These are phyloP conservation scores for Temnothorax longispinosus DNA, from an alignment of 1,140 invertebrate species.

Conservation along the genomic window DNA sequence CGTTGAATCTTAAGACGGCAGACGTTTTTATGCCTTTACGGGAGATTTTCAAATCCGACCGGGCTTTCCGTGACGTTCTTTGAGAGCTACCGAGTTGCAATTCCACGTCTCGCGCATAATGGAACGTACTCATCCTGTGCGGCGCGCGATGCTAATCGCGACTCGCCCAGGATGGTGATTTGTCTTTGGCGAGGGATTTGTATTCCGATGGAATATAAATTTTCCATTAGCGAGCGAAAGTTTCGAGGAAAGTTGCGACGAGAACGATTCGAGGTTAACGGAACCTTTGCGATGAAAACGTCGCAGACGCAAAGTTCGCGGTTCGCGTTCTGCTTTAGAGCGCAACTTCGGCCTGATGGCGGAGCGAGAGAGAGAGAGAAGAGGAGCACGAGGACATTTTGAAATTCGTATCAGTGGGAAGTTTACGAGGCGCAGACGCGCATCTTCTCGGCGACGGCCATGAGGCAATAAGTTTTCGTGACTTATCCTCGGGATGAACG, in stretches of 20 bases:
- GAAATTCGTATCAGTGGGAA: constrained; percentile 60
- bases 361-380: background rate
- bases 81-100: background rate
- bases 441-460: constrained; percentile 1
- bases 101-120: constrained; percentile 28
- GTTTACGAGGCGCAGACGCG: constrained; percentile 50
- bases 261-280: constrained; percentile 54
- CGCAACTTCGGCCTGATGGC: constrained; percentile 46
- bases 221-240: constrained; percentile 55
- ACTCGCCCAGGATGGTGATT: constrained; percentile 37
- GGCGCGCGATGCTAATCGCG: constrained; percentile 42
- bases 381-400: constrained; percentile 39
- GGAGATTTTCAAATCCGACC: background rate
- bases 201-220: constrained; percentile 59
- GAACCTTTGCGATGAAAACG: constrained; percentile 60
- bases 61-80: background rate
- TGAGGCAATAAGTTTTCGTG: constrained; percentile 24
- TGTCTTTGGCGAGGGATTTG: constrained; percentile 43
- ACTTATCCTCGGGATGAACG: constrained; percentile 38
- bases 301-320: constrained; percentile 53
- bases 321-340: constrained; percentile 54
- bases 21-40: background rate
- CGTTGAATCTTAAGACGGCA: background rate
- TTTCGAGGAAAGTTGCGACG: constrained; percentile 57
- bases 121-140: background rate